phyloP scores from a whole-genome alignment of 2,113 vertebrate species.

The Plectropomus leopardus region DNA sequence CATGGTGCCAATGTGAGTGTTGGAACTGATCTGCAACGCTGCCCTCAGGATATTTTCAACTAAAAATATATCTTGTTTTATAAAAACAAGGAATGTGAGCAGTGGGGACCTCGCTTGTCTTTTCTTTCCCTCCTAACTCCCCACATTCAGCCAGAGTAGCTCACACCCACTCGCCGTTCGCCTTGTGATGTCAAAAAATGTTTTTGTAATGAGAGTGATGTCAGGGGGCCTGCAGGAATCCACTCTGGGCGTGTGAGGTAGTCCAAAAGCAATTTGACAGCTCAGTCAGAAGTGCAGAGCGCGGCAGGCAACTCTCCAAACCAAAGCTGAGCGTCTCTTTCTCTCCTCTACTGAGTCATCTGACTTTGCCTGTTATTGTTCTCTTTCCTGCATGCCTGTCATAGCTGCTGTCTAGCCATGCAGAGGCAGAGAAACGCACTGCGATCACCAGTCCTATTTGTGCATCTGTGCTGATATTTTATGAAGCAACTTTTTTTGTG shows the following conservation, averaged over 20 bases:
- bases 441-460: not conserved
- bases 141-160: constrained; percentile 1
- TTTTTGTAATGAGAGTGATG: constrained; percentile 55
- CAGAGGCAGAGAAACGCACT: constrained; percentile 34
- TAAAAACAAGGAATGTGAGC: constrained; percentile 6
- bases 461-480: constrained; percentile 26
- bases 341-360: constrained; percentile 53
- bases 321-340: constrained; percentile 37
- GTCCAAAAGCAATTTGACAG: constrained; percentile 63
- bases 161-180: constrained; percentile 49
- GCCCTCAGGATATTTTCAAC: constrained; percentile 42
- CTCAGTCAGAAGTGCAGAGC: constrained; percentile 38
- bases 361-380: constrained; percentile 70
- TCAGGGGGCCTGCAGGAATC: constrained; percentile 55
- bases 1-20: constrained; percentile 34
- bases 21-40: constrained; percentile 34
- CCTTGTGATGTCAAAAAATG: constrained; percentile 46
- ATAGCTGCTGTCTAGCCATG: constrained; percentile 72
- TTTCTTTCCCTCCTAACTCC: not conserved
- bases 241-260: constrained; percentile 46
- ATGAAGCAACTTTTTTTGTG: constrained; percentile 7
- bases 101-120: not conserved
- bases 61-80: constrained; percentile 11
- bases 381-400: constrained; percentile 73
- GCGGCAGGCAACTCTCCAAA: constrained; percentile 19